A percentile compares a stretch with the other conserved stretches of the same genome.
Evolutionary conservation across 2,797 vertebrate species (phyloP).

Genomic region (Scleropages formosus): DNA sequence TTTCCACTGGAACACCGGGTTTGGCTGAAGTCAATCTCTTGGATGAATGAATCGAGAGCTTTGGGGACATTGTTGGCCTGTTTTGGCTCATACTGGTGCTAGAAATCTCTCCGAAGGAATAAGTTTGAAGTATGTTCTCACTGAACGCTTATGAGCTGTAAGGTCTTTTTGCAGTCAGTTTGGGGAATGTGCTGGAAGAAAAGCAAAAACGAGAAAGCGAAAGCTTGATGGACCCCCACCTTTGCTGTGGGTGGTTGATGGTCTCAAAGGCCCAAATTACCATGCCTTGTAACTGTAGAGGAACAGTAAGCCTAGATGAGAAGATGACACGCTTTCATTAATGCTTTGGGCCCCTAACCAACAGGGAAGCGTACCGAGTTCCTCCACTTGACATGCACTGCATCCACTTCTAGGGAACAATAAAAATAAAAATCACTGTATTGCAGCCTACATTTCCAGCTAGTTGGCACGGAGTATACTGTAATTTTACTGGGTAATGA

Average conservation of each 20-base stretch:
- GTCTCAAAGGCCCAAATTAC: background rate
- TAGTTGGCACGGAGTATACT: background rate
- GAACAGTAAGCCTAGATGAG: background rate
- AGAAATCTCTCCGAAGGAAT: background rate
- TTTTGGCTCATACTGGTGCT: too few species aligned
- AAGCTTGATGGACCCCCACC: too few species aligned
- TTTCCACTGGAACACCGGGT: background rate
- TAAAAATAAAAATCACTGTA: background rate
- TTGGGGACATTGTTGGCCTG: too few species aligned
- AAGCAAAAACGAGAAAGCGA: too few species aligned
- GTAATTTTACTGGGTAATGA: conserved; percentile 16
- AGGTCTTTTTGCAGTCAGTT: background rate
- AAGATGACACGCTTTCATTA: background rate
- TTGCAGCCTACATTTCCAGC: background rate
- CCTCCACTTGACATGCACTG: too few species aligned
- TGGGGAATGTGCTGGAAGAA: conserved; percentile 3
- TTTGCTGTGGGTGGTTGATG: too few species aligned
- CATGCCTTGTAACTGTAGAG: background rate
- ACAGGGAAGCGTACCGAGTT: background rate
- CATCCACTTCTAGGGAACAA: background rate
- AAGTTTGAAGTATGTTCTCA: background rate
- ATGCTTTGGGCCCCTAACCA: background rate
- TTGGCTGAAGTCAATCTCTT: background rate
- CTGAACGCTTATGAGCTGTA: too few species aligned
- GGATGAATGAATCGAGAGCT: background rate